Percentiles rank a stretch among this genome's conserved stretches.
phyloP scores from a whole-genome alignment of 2,113 vertebrate genomes.

The Rhombomys opimus region DNA sequence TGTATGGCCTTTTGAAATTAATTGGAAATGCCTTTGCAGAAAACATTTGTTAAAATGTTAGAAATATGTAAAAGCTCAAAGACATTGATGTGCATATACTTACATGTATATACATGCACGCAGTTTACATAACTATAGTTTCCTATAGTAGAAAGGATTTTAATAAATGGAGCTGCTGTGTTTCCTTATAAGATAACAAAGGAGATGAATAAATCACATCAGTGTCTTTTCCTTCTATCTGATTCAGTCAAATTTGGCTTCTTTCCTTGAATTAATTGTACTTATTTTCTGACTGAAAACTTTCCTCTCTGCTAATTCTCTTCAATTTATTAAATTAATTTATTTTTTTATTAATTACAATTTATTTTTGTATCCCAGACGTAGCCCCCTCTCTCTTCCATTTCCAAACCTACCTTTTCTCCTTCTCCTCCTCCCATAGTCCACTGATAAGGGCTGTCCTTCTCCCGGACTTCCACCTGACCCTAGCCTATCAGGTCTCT shows the following conservation, averaged over 20 bases:
- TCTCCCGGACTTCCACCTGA: too few relatives aligned
- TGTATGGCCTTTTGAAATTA: conserved; percentile 44
- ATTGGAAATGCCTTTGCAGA: conserved; percentile 48
- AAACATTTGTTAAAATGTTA: neutral
- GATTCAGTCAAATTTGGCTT: neutral
- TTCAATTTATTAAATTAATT: neutral
- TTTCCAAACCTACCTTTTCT: too few relatives aligned
- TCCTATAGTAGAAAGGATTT: neutral
- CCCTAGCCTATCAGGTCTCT: too few relatives aligned
- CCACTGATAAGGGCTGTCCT: too few relatives aligned
- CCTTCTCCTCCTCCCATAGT: too few relatives aligned
- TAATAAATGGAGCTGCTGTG: neutral
- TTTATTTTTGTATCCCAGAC: too few relatives aligned
- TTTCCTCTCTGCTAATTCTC: neutral
- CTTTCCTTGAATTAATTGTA: neutral
- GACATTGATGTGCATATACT: neutral
- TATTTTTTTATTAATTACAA: too few relatives aligned
- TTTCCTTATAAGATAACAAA: neutral
- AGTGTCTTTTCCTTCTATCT: neutral
- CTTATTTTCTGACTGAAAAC: neutral
- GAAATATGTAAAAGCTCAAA: neutral
- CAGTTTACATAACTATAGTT: neutral
- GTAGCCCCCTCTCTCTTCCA: too few relatives aligned
- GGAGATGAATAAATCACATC: neutral
- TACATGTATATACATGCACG: neutral